Evolutionary conservation across 1,140 invertebrate genomes (phyloP), one percentile per base, ranked within the genome.

Genomic region (Geopemphigus sp.): DNA sequence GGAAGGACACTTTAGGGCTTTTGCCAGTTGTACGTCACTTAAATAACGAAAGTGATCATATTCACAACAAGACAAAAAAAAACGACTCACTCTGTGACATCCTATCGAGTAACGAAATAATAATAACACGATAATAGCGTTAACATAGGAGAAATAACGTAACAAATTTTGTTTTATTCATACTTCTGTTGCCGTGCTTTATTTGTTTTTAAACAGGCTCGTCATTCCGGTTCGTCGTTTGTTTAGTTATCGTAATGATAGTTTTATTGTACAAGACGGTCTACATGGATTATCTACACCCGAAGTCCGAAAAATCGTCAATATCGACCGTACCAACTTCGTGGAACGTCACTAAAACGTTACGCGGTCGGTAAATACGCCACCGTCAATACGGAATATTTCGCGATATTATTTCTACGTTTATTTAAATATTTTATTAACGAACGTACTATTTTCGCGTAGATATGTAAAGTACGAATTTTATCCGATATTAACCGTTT

Each of bases 181-280:
- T 26, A 45, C 32, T n/a, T 39, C 53, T 63, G 15, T 57, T 24
- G 3, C 22, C 8, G 3, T 32, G 0, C 17, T 29, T 32, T 17
- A 1, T 39, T 45, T 76, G 15, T 26, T 61, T 10, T 72, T 54
- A 61, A 47, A 50, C 45, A 78, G 74, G 57, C 26, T 22, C 74
- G 73, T 59, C 73, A 59, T 76, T 76, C 22, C 74, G 74, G 63
- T 63, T 61, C 8, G 57, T 78, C 17, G 47, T 63, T 12, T 61
- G 56, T 32, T 57, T 61, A n/a, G 63, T 78, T 57, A 63, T 78
- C 39, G 74, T 78, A 45, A 61, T 78, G 32, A 57, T 47, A 15
- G 32, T 78, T 12, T 26, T 78, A 17, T 15, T 78, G 45, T 78
- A 63, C 57, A 78, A 78, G 57, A 45, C 74, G 10, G n/a, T 78